Percentiles rank a stretch among this genome's conserved stretches.
Evolutionary conservation across 1,140 invertebrate genomes (phyloP).

Genomic region (Chrysoperla carnea): DNA sequence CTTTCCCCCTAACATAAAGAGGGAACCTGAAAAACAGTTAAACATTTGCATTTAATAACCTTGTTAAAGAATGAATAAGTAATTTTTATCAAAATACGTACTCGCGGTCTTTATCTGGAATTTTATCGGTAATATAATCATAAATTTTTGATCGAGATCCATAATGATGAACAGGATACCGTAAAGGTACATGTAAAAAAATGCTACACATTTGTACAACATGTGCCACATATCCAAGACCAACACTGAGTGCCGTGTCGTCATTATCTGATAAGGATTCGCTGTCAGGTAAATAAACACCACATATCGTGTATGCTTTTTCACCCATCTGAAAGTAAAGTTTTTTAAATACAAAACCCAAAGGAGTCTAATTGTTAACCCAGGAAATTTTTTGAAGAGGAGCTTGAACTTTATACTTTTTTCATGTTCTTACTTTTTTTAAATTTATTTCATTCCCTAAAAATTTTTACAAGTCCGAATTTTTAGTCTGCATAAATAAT

Average conservation of each 20-base stretch:
- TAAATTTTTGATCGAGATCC: conserved; percentile 60
- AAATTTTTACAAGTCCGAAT: too few relatives aligned
- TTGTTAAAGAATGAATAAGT: neutral
- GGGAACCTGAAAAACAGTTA: conserved; percentile 46
- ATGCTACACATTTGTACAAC: conserved; percentile 59
- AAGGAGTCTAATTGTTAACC: too few relatives aligned
- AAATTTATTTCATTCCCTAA: conserved; percentile 1
- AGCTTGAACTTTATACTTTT: too few relatives aligned
- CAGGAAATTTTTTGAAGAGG: too few relatives aligned
- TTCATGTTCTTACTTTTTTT: conserved; percentile 2
- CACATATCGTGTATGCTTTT: conserved; percentile 44
- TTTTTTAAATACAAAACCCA: neutral
- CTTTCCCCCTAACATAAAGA: conserved; percentile 54
- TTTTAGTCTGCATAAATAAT: too few relatives aligned
- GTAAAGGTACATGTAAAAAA: conserved; percentile 61
- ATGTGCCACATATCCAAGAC: conserved; percentile 67
- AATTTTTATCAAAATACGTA: conserved; percentile 23
- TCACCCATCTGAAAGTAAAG: conserved; percentile 25
- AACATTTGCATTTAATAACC: neutral
- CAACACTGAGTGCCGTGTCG: conserved; percentile 50
- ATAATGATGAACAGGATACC: conserved; percentile 57
- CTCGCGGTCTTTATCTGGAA: conserved; percentile 59
- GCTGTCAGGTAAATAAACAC: conserved; percentile 56
- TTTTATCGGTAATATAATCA: conserved; percentile 52
- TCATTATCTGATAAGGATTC: conserved; percentile 41